A percentile compares a stretch with the other conserved stretches of the same genome.
Conservation (phyloP, 1,140 invertebrate genomes). For the Ceratina australensis region DNA sequence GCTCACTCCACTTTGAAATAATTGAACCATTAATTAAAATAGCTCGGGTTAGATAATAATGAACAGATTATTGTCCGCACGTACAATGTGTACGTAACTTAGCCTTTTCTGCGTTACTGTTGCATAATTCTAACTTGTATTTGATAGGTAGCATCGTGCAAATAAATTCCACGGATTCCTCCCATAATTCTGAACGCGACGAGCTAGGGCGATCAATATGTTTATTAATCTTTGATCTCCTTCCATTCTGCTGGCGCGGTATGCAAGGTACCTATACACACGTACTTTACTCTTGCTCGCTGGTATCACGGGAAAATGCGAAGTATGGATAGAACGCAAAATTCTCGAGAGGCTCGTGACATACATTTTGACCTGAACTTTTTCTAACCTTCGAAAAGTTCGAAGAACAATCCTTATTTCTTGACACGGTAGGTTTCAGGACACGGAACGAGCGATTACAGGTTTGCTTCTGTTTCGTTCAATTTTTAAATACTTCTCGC, state of each 20-base stretch:
- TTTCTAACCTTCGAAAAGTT: not conserved
- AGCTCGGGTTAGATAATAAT: too few species aligned
- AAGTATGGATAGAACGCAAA: not conserved
- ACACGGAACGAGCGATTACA: not conserved
- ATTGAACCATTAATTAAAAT: too few species aligned
- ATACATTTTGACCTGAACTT: not conserved
- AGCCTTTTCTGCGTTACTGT: too few species aligned
- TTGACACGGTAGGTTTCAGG: not conserved
- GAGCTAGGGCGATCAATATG: constrained; percentile 7
- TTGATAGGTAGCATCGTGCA: not conserved
- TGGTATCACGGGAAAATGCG: not conserved
- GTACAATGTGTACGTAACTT: not conserved
- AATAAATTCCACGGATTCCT: constrained; percentile 20
- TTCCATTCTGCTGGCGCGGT: not conserved
- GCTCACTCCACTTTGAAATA: too few species aligned
- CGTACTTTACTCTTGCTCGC: not conserved
- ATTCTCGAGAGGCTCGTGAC: not conserved
- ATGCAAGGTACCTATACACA: constrained; percentile 11
- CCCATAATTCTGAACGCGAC: not conserved
- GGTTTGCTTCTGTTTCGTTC: not conserved
- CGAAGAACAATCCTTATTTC: not conserved
- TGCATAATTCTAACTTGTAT: not conserved
- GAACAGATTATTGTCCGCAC: not conserved
- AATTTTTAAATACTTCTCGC: not conserved
- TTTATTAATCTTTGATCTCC: constrained; percentile 19